Conservation (phyloP, 2,888 invertebrate species). For the Orchesellides sinensis region DNA sequence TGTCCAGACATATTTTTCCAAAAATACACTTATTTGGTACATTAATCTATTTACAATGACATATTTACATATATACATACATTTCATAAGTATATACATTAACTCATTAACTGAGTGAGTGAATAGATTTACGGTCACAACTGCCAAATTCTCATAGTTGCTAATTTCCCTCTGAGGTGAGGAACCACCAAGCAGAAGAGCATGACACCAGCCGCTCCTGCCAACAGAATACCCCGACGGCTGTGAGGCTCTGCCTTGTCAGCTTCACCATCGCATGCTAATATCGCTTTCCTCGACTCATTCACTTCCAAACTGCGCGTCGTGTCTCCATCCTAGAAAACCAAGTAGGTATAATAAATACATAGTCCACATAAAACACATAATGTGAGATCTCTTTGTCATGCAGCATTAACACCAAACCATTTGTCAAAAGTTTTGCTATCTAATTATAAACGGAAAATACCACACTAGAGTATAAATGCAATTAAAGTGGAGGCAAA, state of each 20-base stretch:
- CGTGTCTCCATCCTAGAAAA: slow-evolving; percentile 48
- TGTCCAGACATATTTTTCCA: too few relatives aligned
- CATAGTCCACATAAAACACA: too few relatives aligned
- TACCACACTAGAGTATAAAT: background rate
- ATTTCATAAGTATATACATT: background rate
- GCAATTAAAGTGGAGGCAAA: background rate
- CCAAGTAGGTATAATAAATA: slow-evolving; percentile 3
- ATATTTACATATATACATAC: too few relatives aligned
- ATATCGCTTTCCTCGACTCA: slow-evolving; percentile 17
- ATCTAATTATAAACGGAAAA: background rate
- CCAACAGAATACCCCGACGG: slow-evolving; percentile 48
- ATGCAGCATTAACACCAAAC: slow-evolving; percentile 42
- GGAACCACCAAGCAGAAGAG: slow-evolving; percentile 36
- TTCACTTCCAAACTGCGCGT: slow-evolving; percentile 13
- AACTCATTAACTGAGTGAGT: slow-evolving; percentile 40
- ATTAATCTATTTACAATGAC: too few relatives aligned
- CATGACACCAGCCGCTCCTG: slow-evolving; percentile 51
- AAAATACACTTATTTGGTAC: too few relatives aligned
- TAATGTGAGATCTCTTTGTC: slow-evolving; percentile 18
- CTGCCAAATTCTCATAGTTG: slow-evolving; percentile 38
- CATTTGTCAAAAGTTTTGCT: slow-evolving; percentile 22
- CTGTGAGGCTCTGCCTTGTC: background rate
- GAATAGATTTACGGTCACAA: slow-evolving; percentile 51
- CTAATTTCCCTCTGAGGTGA: slow-evolving; percentile 40
- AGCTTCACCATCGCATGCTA: background rate